phyloP scores from a whole-genome alignment of 1,140 invertebrate genomes.

The Apis laboriosa region DNA sequence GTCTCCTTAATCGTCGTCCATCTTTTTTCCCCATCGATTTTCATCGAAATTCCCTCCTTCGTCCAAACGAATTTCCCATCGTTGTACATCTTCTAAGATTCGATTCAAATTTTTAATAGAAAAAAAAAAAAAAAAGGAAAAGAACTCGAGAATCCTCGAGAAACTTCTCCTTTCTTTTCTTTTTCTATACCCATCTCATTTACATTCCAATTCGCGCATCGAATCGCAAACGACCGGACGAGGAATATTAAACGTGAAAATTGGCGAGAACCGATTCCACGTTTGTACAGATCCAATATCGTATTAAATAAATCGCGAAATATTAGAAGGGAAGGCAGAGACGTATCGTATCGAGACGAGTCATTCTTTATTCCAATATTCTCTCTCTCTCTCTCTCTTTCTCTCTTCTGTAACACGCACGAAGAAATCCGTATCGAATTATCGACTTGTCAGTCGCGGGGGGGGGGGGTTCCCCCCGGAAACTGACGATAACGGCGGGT shows the following conservation, averaged over 20 bases:
- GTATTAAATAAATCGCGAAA: not conserved
- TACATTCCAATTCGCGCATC: not conserved
- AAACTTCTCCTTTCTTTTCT: no score
- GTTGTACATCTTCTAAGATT: no score
- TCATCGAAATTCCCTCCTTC: no score
- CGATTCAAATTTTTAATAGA: no score
- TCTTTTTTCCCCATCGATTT: no score
- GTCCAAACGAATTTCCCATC: no score
- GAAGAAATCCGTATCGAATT: conserved; percentile 37
- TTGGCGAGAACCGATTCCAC: not conserved
- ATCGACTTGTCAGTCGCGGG: conserved; percentile 35
- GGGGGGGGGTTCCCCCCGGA: conserved; percentile 23
- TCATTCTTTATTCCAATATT: not conserved
- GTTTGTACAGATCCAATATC: not conserved
- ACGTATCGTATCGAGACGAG: not conserved
- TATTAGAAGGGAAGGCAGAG: not conserved
- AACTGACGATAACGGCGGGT: conserved; percentile 46
- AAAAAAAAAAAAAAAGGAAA: no score
- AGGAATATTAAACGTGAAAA: not conserved
- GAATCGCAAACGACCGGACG: not conserved
- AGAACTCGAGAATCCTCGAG: no score
- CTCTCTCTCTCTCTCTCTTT: no score
- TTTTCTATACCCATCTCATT: no score
- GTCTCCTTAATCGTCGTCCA: no score
- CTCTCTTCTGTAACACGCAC: not conserved